phyloP scores from a whole-genome alignment of 2,888 invertebrate species.

The Trisateles emortualis region DNA sequence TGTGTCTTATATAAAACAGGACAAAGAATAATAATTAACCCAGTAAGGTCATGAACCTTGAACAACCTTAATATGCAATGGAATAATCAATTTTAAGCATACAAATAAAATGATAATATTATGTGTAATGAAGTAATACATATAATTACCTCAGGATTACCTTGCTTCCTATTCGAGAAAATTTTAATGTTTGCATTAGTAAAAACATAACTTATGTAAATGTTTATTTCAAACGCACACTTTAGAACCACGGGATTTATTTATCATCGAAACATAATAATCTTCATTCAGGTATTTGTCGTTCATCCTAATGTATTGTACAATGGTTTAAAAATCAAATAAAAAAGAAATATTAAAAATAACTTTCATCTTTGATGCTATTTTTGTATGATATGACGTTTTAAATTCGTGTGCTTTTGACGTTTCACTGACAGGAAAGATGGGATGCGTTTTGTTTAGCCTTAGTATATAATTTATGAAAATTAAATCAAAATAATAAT shows the following conservation, averaged over 20 bases:
- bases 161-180: conserved; percentile 75
- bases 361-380: conserved; percentile 83
- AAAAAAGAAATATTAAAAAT: conserved; percentile 75
- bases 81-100: conserved; percentile 24
- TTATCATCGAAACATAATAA: conserved; percentile 54
- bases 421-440: conserved; percentile 34
- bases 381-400: conserved; percentile 63
- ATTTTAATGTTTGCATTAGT: conserved; percentile 76
- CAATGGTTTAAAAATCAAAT: conserved; percentile 56
- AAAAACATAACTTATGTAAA: conserved; percentile 82
- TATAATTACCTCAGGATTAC: conserved; percentile 73
- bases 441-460: conserved; percentile 34
- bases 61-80: conserved; percentile 51
- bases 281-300: conserved; percentile 51
- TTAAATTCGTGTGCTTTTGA: conserved; percentile 42
- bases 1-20: conserved; percentile 35
- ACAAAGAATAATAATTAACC: conserved; percentile 59
- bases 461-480: background rate
- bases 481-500: no score
- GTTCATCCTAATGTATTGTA: conserved; percentile 59
- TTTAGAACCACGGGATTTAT: conserved; percentile 55
- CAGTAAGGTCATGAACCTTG: conserved; percentile 71
- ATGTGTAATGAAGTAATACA: conserved; percentile 37
- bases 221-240: conserved; percentile 58
- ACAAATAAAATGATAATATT: conserved; percentile 33